phyloP scores from a whole-genome alignment of 2,113 vertebrate genomes.

The Ictalurus punctatus region DNA sequence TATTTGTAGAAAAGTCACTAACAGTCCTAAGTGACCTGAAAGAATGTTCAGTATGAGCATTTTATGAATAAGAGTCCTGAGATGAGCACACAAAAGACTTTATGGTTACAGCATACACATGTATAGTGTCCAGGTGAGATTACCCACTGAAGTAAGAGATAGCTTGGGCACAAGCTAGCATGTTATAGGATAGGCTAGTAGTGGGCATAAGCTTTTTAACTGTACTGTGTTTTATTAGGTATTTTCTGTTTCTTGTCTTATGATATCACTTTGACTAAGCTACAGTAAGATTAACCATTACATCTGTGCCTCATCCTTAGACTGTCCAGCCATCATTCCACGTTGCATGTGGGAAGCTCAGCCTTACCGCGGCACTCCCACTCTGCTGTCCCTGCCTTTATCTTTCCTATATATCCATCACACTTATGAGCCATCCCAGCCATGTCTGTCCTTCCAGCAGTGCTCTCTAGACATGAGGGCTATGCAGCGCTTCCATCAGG shows the following conservation, averaged over 20 bases:
- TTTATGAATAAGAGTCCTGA: background rate
- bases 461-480: conserved; percentile 78
- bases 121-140: background rate
- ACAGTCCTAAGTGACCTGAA: background rate
- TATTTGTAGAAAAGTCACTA: background rate
- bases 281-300: background rate
- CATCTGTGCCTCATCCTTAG: conserved; percentile 59
- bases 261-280: background rate
- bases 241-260: background rate
- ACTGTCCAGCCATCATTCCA: conserved; percentile 80
- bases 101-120: background rate
- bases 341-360: conserved; percentile 85
- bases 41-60: background rate
- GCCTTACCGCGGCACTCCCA: conserved; percentile 79
- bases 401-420: conserved; percentile 84
- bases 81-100: background rate
- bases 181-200: background rate
- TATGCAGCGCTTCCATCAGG: conserved; percentile 89
- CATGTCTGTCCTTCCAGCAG: conserved; percentile 74
- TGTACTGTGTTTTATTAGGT: background rate
- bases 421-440: conserved; percentile 71
- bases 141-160: background rate
- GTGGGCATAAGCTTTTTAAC: background rate
- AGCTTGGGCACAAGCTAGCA: background rate
- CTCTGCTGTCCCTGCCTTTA: conserved; percentile 70